Conservation (phyloP, 2,113 vertebrate species). For the Amphiprion ocellaris region DNA sequence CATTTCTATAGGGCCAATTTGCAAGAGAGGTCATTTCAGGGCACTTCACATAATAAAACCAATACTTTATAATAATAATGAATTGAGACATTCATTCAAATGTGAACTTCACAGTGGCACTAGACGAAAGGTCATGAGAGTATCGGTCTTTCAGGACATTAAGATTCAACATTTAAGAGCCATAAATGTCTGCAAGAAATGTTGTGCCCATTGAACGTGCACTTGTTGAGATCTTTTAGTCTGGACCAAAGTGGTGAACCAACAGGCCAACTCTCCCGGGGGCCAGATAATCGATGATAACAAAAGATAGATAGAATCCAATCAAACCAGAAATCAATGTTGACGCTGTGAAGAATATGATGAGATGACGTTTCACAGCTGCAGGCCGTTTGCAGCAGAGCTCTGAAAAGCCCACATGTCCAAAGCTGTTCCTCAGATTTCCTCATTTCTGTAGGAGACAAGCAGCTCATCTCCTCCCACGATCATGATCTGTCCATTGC, state of each 20-base stretch:
- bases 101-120: too few relatives aligned
- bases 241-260: neutral
- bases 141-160: too few relatives aligned
- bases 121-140: too few relatives aligned
- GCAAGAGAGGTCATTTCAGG: too few relatives aligned
- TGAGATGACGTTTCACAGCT: constrained; percentile 28
- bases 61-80: too few relatives aligned
- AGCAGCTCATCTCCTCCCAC: constrained; percentile 15
- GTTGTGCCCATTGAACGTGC: neutral
- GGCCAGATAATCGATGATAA: neutral
- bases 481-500: constrained; percentile 35
- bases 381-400: constrained; percentile 22
- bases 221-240: neutral
- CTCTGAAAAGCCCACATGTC: constrained; percentile 31
- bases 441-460: constrained; percentile 23
- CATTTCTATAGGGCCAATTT: too few relatives aligned
- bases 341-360: constrained; percentile 6
- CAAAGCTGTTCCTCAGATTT: constrained; percentile 38
- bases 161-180: too few relatives aligned
- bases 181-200: too few relatives aligned
- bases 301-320: neutral
- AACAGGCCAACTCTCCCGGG: neutral
- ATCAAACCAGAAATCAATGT: constrained; percentile 1
- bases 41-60: too few relatives aligned
- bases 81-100: too few relatives aligned